These are phyloP conservation scores for Drosophila kokeensis DNA, from an alignment of 2,888 invertebrate species.

Conservation along the genomic window DNA sequence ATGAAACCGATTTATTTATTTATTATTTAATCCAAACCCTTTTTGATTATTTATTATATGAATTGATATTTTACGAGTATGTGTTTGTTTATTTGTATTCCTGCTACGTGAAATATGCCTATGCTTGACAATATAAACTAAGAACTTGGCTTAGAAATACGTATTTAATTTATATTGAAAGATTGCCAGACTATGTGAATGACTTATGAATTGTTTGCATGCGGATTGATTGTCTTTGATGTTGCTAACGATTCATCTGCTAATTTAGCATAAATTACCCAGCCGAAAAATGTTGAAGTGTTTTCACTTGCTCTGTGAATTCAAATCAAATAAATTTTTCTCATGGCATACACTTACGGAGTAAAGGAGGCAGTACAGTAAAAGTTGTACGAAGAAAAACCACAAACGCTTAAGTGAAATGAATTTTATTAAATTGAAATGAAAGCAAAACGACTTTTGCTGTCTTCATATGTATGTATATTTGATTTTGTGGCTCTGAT, in stretches of 20 bases:
- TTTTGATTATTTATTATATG: background rate
- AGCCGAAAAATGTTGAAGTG: conserved; percentile 13
- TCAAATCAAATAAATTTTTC: conserved; percentile 1
- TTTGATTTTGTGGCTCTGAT: conserved; percentile 14
- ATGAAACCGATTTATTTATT: background rate
- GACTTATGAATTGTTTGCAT: conserved; percentile 38
- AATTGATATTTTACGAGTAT: background rate
- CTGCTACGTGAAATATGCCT: background rate
- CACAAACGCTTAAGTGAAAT: conserved; percentile 39
- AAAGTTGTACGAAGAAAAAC: conserved; percentile 30
- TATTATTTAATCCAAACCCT: background rate
- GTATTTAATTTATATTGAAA: background rate
- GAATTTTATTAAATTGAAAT: conserved; percentile 54
- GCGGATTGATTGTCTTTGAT: conserved; percentile 56
- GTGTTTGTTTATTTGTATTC: background rate
- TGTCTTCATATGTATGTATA: conserved; percentile 7
- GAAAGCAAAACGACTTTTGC: conserved; percentile 24
- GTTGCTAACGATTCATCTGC: conserved; percentile 27
- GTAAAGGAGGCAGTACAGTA: background rate
- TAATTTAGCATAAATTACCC: conserved; percentile 58
- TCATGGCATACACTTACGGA: background rate
- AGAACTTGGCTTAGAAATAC: background rate
- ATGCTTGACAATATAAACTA: background rate
- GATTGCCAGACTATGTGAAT: conserved; percentile 6
- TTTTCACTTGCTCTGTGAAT: conserved; percentile 11